Evolutionary conservation across 2,888 invertebrate genomes (phyloP).

Genomic region (Dynastes hyllus): DNA sequence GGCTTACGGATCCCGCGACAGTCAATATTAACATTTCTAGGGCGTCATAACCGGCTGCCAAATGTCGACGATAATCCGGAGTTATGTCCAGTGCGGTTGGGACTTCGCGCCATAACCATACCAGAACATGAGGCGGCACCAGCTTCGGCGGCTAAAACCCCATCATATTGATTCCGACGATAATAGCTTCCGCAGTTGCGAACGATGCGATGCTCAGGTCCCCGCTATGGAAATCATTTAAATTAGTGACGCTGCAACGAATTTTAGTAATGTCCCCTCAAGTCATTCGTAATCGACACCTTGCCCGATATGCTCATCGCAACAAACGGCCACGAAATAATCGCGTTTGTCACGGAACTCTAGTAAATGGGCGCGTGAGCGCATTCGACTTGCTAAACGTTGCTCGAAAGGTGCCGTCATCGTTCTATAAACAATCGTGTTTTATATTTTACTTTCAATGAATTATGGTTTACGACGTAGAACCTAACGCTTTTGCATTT

Average conservation of each 20-base stretch:
- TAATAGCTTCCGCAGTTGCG: slow-evolving; percentile 61
- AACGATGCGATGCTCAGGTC: slow-evolving; percentile 43
- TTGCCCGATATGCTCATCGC: neutral
- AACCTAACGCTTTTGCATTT: slow-evolving; percentile 24
- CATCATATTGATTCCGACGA: slow-evolving; percentile 59
- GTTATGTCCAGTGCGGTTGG: slow-evolving; percentile 65
- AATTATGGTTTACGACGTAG: slow-evolving; percentile 27
- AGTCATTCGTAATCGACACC: slow-evolving; percentile 46
- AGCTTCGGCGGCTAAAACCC: slow-evolving; percentile 54
- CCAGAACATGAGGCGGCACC: slow-evolving; percentile 52
- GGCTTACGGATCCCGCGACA: slow-evolving; percentile 58
- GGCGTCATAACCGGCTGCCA: slow-evolving; percentile 68
- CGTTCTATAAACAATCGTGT: slow-evolving; percentile 20
- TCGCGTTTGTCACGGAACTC: slow-evolving; percentile 35
- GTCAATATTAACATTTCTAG: slow-evolving; percentile 70
- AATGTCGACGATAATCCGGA: slow-evolving; percentile 67
- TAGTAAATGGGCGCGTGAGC: slow-evolving; percentile 16
- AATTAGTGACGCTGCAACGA: slow-evolving; percentile 61
- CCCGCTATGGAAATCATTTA: slow-evolving; percentile 62
- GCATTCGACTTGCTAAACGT: neutral
- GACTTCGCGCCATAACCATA: slow-evolving; percentile 56
- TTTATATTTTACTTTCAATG: slow-evolving; percentile 27
- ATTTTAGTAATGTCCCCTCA: slow-evolving; percentile 52
- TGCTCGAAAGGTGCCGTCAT: slow-evolving; percentile 36
- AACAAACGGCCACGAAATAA: slow-evolving; percentile 21